These are phyloP conservation scores for Notothenia coriiceps DNA, from an alignment of 2,113 vertebrate genomes.

Conservation along the genomic window DNA sequence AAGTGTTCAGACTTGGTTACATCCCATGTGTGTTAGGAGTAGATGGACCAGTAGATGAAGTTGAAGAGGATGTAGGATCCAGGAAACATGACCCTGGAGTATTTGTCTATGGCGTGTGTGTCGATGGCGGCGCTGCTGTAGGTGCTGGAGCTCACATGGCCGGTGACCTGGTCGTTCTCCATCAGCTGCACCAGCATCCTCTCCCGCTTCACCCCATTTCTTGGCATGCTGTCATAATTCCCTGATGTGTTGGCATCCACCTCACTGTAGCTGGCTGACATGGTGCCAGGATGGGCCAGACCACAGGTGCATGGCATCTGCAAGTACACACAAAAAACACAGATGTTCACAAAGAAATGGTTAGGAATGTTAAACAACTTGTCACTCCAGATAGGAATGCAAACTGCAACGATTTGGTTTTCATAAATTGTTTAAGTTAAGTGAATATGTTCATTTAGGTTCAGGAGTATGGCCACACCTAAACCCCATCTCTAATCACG, in stretches of 20 bases:
- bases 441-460: too few species aligned
- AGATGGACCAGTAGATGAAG: conserved; percentile 96
- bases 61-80: conserved; percentile 93
- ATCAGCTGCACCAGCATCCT: conserved; percentile 90
- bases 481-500: too few species aligned
- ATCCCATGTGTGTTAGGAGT: conserved; percentile 82
- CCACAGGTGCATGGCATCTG: conserved; percentile 90
- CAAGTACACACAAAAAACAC: conserved; percentile 8
- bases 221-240: conserved; percentile 81
- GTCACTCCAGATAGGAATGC: background rate
- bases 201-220: conserved; percentile 86
- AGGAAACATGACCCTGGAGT: conserved; percentile 93
- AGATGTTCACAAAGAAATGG: background rate
- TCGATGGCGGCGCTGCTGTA: conserved; percentile 90
- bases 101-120: conserved; percentile 94
- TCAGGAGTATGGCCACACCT: too few species aligned
- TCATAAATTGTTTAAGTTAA: background rate
- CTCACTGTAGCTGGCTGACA: conserved; percentile 89
- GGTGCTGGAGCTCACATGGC: conserved; percentile 79
- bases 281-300: conserved; percentile 84
- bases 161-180: conserved; percentile 84
- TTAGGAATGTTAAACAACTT: background rate
- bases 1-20: background rate
- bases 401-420: background rate
- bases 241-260: conserved; percentile 88